A percentile compares a stretch with the other conserved stretches of the same genome.
phyloP scores from a whole-genome alignment of 2,888 invertebrate species.

The Tenthredo distinguenda region DNA sequence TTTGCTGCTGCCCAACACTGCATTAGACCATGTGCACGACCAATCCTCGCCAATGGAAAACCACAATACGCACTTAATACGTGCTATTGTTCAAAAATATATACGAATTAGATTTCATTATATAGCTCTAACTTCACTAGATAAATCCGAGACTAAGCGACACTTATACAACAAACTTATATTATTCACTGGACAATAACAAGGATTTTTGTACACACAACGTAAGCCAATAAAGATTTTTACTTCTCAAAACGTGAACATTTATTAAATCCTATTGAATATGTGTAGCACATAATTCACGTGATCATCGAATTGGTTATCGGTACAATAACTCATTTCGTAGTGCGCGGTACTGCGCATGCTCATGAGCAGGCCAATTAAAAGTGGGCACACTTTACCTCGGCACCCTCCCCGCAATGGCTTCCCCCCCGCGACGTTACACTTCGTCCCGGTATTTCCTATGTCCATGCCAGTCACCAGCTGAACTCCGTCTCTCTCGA shows the following conservation, averaged over 20 bases:
- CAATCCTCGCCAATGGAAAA: constrained; percentile 53
- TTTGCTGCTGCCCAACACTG: too few species aligned
- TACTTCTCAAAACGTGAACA: background rate
- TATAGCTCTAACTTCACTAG: constrained; percentile 47
- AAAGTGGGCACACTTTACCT: constrained; percentile 5
- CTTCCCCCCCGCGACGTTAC: too few species aligned
- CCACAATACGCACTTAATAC: constrained; percentile 47
- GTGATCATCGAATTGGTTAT: too few species aligned
- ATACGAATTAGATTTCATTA: constrained; percentile 52
- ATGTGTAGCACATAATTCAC: background rate
- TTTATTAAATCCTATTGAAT: background rate
- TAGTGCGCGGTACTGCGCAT: constrained; percentile 11
- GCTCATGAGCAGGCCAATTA: background rate
- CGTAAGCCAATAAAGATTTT: background rate
- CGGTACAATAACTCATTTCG: background rate
- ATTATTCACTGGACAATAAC: constrained; percentile 29
- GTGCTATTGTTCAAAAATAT: constrained; percentile 55
- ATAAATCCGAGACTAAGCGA: constrained; percentile 47
- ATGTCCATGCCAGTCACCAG: background rate
- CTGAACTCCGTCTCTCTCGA: background rate
- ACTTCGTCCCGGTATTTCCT: too few species aligned
- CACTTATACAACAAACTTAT: constrained; percentile 54
- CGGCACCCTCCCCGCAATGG: background rate
- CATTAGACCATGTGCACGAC: constrained; percentile 34
- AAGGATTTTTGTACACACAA: background rate